Evolutionary conservation across 2,888 invertebrate genomes (phyloP).

Genomic region (Ormia ochracea): DNA sequence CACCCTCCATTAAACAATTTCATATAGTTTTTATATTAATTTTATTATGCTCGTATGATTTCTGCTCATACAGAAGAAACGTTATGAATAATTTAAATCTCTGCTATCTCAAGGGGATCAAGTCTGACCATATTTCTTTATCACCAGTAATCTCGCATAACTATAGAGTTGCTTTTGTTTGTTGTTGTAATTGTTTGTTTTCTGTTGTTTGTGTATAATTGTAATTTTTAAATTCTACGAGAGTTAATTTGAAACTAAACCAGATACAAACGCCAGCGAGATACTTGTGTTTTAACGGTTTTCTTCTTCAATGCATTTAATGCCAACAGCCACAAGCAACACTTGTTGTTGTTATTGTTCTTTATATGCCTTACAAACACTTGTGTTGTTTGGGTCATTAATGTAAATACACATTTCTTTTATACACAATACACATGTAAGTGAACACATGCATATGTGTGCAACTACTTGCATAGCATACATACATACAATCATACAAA

Average conservation of each 20-base stretch:
- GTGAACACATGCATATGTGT: not conserved
- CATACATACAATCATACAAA: not conserved
- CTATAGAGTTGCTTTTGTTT: not conserved
- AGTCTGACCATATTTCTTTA: not conserved
- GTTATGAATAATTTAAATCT: conserved; percentile 1
- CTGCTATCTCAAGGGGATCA: conserved; percentile 21
- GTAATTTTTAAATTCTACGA: conserved; percentile 26
- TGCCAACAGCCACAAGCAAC: conserved; percentile 66
- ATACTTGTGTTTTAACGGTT: conserved; percentile 72
- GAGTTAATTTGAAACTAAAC: conserved; percentile 25
- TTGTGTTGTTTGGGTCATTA: conserved; percentile 42
- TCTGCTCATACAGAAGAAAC: not conserved
- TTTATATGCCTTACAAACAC: conserved; percentile 1
- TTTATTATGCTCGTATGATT: not conserved
- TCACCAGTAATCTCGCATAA: not conserved
- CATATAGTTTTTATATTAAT: not conserved
- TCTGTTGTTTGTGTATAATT: too few species aligned
- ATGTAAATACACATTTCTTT: not conserved
- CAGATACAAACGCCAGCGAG: conserved; percentile 12
- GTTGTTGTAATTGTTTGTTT: too few species aligned
- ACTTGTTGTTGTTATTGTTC: conserved; percentile 1
- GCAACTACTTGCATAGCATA: not conserved
- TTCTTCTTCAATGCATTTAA: conserved; percentile 62
- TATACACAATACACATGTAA: not conserved
- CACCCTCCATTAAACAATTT: conserved; percentile 20